Evolutionary conservation across 2,888 invertebrate genomes (phyloP).

Genomic region (Rotaria macrura): DNA sequence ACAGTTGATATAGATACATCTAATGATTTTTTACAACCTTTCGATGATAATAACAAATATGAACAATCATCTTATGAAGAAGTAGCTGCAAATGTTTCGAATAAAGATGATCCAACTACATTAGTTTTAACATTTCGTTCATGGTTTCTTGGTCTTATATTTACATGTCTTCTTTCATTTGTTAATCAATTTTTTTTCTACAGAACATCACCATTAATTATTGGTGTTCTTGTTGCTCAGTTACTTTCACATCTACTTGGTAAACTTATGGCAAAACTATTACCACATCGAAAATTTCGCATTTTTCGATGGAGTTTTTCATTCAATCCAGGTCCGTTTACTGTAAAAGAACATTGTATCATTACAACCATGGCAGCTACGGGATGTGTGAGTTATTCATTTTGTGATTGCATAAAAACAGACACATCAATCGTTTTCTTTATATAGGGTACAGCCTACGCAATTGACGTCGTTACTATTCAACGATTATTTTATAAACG

Average conservation of each 20-base stretch:
- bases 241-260: not conserved
- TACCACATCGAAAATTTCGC: not conserved
- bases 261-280: not conserved
- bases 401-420: too few relatives aligned
- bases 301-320: not conserved
- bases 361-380: slow-evolving; percentile 10
- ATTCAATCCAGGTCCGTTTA: slow-evolving; percentile 1
- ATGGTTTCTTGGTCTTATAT: not conserved
- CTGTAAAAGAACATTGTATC: not conserved
- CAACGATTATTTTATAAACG: not conserved
- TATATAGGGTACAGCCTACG: not conserved
- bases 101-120: not conserved
- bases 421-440: not conserved
- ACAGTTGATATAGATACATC: not conserved
- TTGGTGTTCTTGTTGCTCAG: slow-evolving; percentile 16
- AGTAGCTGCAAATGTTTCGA: not conserved
- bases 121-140: not conserved
- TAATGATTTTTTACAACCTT: not conserved
- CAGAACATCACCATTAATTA: not conserved
- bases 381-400: not conserved
- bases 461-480: not conserved
- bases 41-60: not conserved
- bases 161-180: not conserved
- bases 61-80: slow-evolving; percentile 16
- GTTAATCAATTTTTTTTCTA: slow-evolving; percentile 13